Evolutionary conservation across 2,113 vertebrate species (phyloP), one percentile per base, ranked within the genome.

Genomic region (Indicator indicator): DNA sequence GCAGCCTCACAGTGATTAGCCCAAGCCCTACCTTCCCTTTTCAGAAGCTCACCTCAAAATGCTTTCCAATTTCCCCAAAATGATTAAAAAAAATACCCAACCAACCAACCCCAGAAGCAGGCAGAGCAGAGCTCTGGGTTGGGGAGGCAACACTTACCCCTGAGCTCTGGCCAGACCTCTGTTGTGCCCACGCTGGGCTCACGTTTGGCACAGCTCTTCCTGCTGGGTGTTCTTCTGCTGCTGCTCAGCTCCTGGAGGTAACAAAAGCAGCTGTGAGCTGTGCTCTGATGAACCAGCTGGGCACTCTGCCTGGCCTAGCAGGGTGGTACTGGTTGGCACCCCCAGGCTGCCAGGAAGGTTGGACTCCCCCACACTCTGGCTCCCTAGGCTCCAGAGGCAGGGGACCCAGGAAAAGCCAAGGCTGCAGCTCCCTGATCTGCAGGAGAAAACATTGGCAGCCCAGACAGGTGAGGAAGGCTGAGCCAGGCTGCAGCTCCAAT

Each of bases 1-100:
- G 9, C 21, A 8, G 28, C 4, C 24, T 3, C 28, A 38, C 4
- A 5, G 16, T 8, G 3, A 32, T 19, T 4, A 19, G 8, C 6
- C 58, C 74, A 32, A n/a, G 27, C 4, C 18, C 36, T 24, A n/a
- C n/a, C 24, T 20, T 9, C 50, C 26, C 3, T 12, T 46, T 27
- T 38, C 65, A 72, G 65, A 4, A 26, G 42, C 36, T 36, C 52
- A 19, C 27, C 59, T 17, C 14, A 33, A 83, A 32, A 33, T 10
- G 12, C 18, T 50, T 33, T 17, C 9, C 63, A 6, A 8, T 11
- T 46, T 55, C 63, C 33, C 10, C 50, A 52, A 24, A 12, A 24
- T 24, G 50, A 12, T 24, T 44, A 62, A 46, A 24, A 28, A 18
- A 40, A 48, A 11, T 0, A 9, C 19, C 56, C 30, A 59, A 6